A percentile compares a stretch with the other conserved stretches of the same genome.
Evolutionary conservation across 2,113 vertebrate genomes (phyloP).

Genomic region (Sphaerodactylus townsendi): DNA sequence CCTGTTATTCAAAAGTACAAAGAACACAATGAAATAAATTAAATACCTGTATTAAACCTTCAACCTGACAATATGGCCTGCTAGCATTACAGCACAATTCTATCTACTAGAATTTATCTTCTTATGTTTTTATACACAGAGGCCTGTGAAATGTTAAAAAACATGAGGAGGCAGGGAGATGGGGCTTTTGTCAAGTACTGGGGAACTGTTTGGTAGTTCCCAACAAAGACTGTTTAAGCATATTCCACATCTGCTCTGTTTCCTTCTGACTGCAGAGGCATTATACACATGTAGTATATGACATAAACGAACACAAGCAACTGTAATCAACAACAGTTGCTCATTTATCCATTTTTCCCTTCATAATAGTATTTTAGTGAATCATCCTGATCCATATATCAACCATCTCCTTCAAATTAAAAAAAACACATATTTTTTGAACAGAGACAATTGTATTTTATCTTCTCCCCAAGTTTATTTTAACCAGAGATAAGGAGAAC

Average conservation of each 20-base stretch:
- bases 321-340: background rate
- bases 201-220: background rate
- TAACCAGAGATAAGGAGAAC: background rate
- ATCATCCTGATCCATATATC: background rate
- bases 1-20: slow-evolving; percentile 70
- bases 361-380: background rate
- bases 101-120: background rate
- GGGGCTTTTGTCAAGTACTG: background rate
- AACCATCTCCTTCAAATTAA: background rate
- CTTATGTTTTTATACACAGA: no score
- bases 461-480: background rate
- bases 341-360: background rate
- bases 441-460: background rate
- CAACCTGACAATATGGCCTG: rapidly evolving
- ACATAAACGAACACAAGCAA: background rate
- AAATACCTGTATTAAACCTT: background rate
- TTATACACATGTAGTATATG: background rate
- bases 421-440: background rate
- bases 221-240: background rate
- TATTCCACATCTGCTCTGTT: background rate
- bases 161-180: background rate
- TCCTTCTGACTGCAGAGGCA: background rate
- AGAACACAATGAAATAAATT: slow-evolving; percentile 17
- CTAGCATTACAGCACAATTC: background rate
- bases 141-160: no score